Conservation (phyloP, 2,797 vertebrate genomes). For the Mionectes olivaceus region DNA sequence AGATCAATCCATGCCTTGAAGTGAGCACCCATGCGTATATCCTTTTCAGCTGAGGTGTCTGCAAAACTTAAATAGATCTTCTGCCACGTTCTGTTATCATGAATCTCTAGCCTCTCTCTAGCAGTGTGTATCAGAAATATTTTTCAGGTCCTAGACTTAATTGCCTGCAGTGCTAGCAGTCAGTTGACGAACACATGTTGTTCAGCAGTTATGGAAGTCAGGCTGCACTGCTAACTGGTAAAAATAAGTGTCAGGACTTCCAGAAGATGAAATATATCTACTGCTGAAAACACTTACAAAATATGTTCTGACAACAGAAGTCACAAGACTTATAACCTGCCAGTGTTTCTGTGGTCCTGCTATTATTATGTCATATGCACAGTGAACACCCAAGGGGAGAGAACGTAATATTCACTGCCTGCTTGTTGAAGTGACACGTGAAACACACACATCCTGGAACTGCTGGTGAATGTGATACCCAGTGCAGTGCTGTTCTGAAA, state of each 20-base stretch:
- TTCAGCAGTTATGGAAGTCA: not conserved
- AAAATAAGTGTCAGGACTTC: not conserved
- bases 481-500: not conserved
- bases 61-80: conserved; percentile 23
- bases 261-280: not conserved
- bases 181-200: not conserved
- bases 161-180: not conserved
- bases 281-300: not conserved
- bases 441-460: not conserved
- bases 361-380: not conserved
- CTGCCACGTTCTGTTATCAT: not conserved
- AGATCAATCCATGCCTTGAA: conserved; percentile 60
- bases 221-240: not conserved
- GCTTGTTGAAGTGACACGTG: not conserved
- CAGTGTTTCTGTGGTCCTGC: not conserved
- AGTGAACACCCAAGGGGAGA: accelerated
- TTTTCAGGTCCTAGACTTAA: conserved; percentile 11
- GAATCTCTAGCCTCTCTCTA: not conserved
- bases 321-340: not conserved
- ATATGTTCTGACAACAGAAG: not conserved
- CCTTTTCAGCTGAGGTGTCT: conserved; percentile 32
- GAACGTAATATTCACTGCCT: not conserved
- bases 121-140: not conserved
- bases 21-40: conserved; percentile 31
- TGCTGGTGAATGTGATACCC: not conserved